These are phyloP conservation scores for Gastracanthus pulcherrimus DNA, from an alignment of 2,888 invertebrate species.

Conservation along the genomic window DNA sequence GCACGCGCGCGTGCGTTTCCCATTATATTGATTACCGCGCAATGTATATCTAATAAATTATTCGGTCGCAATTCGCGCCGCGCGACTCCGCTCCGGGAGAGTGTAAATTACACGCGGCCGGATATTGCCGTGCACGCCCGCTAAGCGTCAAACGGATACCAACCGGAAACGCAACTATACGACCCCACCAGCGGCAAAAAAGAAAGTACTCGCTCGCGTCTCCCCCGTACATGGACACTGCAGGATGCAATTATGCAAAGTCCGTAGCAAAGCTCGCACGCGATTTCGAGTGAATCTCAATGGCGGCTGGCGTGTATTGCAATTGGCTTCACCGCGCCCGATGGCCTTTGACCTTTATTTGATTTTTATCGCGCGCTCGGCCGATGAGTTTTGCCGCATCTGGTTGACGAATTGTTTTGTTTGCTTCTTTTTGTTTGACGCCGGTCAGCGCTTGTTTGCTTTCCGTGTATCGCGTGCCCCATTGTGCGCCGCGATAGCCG, in stretches of 20 bases:
- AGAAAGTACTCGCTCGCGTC: background rate
- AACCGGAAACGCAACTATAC: background rate
- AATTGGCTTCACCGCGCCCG: constrained; percentile 50
- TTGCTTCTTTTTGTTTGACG: background rate
- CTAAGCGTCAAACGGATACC: too few species aligned
- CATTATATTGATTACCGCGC: background rate
- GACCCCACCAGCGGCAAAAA: background rate
- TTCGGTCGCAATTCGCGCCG: background rate
- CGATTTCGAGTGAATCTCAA: constrained; percentile 15
- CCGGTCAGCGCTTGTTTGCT: background rate
- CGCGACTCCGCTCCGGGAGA: too few species aligned
- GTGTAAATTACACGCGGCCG: background rate
- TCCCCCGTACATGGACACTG: too few species aligned
- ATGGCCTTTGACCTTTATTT: constrained; percentile 62
- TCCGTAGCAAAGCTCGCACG: constrained; percentile 30
- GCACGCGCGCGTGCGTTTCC: background rate
- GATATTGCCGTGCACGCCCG: background rate
- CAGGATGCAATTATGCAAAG: constrained; percentile 34
- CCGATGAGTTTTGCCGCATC: background rate
- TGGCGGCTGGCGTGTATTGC: constrained; percentile 56
- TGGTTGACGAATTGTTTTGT: background rate
- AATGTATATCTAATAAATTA: background rate
- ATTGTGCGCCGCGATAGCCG: background rate
- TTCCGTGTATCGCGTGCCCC: too few species aligned
- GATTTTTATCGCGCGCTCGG: constrained; percentile 64